phyloP scores from a whole-genome alignment of 2,888 invertebrate genomes.

The Nipponacmea schrenckii region DNA sequence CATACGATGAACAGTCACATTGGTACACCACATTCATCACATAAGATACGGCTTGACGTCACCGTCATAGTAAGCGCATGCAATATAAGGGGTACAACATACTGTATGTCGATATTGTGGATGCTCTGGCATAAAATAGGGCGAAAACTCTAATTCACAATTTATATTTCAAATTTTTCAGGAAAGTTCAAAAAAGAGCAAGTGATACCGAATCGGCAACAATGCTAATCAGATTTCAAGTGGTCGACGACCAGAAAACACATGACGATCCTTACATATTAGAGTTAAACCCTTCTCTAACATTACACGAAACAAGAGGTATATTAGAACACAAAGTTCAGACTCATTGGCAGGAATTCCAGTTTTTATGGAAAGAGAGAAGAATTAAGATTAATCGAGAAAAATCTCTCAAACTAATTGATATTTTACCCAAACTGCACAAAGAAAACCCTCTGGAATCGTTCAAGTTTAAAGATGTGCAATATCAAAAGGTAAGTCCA shows the following conservation, averaged over 20 bases:
- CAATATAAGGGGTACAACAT: too few species aligned
- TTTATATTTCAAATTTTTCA: too few species aligned
- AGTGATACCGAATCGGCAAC: too few species aligned
- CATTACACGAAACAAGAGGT: constrained; percentile 29
- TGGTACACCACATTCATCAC: too few species aligned
- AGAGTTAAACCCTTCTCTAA: constrained; percentile 26
- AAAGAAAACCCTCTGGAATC: constrained; percentile 18
- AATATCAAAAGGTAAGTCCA: constrained; percentile 37
- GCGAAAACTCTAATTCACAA: too few species aligned
- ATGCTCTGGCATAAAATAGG: too few species aligned
- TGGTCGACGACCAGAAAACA: constrained; percentile 23
- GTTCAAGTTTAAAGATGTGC: constrained; percentile 36
- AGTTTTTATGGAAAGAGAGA: constrained; percentile 34
- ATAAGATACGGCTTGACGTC: too few species aligned
- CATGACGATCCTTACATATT: too few species aligned
- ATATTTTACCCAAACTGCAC: constrained; percentile 38
- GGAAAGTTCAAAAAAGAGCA: too few species aligned
- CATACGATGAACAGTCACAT: too few species aligned
- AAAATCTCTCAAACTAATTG: constrained; percentile 30
- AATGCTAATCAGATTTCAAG: constrained; percentile 37
- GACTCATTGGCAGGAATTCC: constrained; percentile 32
- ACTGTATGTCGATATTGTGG: too few species aligned
- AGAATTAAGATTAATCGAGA: constrained; percentile 35
- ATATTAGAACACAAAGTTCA: constrained; percentile 29
- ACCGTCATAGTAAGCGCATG: too few species aligned